These are phyloP conservation scores for Lithophane semibrunnea DNA, from an alignment of 2,888 invertebrate species.

Conservation along the genomic window DNA sequence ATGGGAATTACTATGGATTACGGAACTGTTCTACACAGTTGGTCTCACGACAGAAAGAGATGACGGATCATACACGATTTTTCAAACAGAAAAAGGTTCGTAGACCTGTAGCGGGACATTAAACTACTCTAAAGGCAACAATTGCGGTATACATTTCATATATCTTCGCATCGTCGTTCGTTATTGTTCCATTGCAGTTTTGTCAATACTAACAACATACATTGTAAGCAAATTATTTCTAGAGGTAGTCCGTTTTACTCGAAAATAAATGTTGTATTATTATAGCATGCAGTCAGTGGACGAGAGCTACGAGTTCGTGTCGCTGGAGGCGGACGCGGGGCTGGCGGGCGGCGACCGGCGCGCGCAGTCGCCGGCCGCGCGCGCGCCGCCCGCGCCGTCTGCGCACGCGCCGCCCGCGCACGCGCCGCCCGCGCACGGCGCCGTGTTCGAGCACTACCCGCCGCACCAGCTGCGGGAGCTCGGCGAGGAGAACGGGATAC, in stretches of 20 bases:
- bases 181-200: background rate
- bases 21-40: too few species aligned
- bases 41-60: background rate
- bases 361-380: constrained; percentile 50
- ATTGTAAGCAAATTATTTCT: background rate
- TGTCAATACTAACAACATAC: background rate
- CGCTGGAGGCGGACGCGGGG: constrained; percentile 82
- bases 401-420: too few species aligned
- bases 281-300: constrained; percentile 88
- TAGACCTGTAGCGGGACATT: background rate
- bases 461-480: constrained; percentile 93
- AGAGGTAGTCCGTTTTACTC: background rate
- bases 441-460: constrained; percentile 89
- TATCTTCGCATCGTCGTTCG: background rate
- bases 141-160: background rate
- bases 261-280: background rate
- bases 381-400: constrained; percentile 56
- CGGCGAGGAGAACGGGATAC: constrained; percentile 95
- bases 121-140: background rate
- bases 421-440: constrained; percentile 23
- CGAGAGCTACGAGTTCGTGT: constrained; percentile 89
- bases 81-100: background rate
- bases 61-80: background rate
- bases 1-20: background rate
- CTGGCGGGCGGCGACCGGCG: constrained; percentile 80